Base-by-base conservation (phyloP, 2,113 vertebrate species). In the Trematomus loennbergii region DNA sequence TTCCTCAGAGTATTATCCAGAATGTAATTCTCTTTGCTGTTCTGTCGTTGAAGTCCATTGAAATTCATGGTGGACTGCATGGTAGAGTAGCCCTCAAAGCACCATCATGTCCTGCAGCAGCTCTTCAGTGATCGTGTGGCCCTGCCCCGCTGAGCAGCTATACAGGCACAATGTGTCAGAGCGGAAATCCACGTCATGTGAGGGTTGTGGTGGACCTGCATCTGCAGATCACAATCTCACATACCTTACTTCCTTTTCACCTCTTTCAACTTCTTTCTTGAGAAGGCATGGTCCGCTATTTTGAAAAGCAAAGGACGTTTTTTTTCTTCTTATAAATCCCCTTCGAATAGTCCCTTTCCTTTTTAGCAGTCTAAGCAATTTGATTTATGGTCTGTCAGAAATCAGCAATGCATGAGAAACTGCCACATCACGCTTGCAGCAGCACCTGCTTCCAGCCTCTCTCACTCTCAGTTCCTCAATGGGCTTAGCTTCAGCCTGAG, bases 171-270 rank as follows among this genome's bases (percentile, higher is more conserved):
- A 78, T 60, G 94, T 89, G 76, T 72, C 78, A 88, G 84, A 79
- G 84, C 92, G 95, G 95, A 97, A 95, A 94, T 92, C 81, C 83
- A 58, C 6, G 52, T 90, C 97, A 97, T 82, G 94, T 97, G 97
- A 97, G 54, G 45, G 53, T 49, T 89, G 87, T 79, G 91, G 93
- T 87, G 92, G 91, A 94, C 84, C 84, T 89, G 86, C 85, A 87
- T 90, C 29, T 87, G 87, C 85, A 85, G 57, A 78, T 91, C 92
- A 65, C 86, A 89, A 1, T 67, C 55, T 61, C 25, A 48, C 64
- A n/a, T 50, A 85, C 73, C 65, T 75, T 18, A 29, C 78, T 88
- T 85, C 77, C 82, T 88, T 81, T 87, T 74, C 25, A 81, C 60
- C 72, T 60, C 77, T 62, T 60, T 49, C 66, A 58, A 71, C 62